phyloP scores from a whole-genome alignment of 2,113 vertebrate genomes.

The Nothoprocta pentlandii region DNA sequence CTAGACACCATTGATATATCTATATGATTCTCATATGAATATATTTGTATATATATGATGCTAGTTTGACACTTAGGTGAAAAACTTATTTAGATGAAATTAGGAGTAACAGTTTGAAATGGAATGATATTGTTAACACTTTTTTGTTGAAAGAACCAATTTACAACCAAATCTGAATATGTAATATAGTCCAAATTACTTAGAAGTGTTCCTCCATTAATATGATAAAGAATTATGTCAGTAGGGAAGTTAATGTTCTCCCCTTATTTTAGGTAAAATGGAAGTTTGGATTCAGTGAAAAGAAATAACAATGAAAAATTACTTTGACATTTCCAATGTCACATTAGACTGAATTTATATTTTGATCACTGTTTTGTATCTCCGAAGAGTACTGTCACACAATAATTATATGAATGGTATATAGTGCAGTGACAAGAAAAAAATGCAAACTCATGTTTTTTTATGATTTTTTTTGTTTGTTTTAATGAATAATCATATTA shows the following conservation, averaged over 20 bases:
- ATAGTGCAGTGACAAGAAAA: neutral
- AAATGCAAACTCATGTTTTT: neutral
- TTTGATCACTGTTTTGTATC: neutral
- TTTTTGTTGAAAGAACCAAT: neutral
- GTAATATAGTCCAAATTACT: neutral
- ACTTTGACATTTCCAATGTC: neutral
- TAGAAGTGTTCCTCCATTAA: neutral
- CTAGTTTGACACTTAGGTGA: neutral
- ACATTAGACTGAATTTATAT: neutral
- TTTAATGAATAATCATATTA: neutral
- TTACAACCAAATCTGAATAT: neutral
- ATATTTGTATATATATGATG: too few relatives aligned
- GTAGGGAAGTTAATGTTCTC: neutral
- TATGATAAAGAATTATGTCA: neutral
- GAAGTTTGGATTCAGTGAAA: neutral
- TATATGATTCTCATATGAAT: neutral
- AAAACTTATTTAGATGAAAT: neutral
- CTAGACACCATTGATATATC: neutral
- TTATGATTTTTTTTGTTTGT: neutral
- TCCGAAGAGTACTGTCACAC: neutral
- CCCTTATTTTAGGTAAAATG: neutral
- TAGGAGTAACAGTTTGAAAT: neutral
- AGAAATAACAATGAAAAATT: neutral
- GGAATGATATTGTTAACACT: rapidly evolving
- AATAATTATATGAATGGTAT: neutral